phyloP scores from a whole-genome alignment of 2,888 invertebrate genomes.

The Aromia moschata region DNA sequence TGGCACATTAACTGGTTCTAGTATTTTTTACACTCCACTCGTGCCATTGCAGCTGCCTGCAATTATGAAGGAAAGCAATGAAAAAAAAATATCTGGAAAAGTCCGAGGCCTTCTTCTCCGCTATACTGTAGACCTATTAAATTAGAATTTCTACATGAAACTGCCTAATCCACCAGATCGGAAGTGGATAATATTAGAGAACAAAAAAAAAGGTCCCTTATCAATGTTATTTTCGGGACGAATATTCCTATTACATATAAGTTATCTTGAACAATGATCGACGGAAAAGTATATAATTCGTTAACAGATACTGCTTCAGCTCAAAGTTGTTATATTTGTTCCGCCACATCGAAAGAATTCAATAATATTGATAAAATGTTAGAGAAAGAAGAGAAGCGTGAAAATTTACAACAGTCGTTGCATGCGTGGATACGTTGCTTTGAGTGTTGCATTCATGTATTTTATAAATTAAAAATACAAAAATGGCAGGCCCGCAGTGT shows the following conservation, averaged over 20 bases:
- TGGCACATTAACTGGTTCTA: too few relatives aligned
- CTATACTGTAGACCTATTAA: slow-evolving; percentile 49
- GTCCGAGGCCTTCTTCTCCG: slow-evolving; percentile 47
- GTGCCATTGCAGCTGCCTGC: too few relatives aligned
- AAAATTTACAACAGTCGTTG: background rate
- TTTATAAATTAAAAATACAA: background rate
- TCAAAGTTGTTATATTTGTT: slow-evolving; percentile 32
- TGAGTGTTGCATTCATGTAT: background rate
- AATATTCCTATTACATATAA: slow-evolving; percentile 3
- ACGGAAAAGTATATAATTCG: slow-evolving; percentile 47
- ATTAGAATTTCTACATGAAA: slow-evolving; percentile 49
- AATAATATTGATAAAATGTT: slow-evolving; percentile 35
- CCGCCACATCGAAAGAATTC: slow-evolving; percentile 37
- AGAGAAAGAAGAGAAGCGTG: slow-evolving; percentile 1
- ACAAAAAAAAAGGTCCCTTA: slow-evolving; percentile 14
- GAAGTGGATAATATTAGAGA: slow-evolving; percentile 11
- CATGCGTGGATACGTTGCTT: slow-evolving; percentile 1
- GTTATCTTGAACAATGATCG: slow-evolving; percentile 46
- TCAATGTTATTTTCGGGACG: background rate
- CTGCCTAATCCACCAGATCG: slow-evolving; percentile 31
- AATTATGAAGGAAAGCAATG: too few relatives aligned
- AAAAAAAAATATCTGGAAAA: too few relatives aligned
- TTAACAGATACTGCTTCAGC: slow-evolving; percentile 34
- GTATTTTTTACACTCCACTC: too few relatives aligned
- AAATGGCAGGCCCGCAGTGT: slow-evolving; percentile 27